These are phyloP conservation scores for Marcusenius ussheri DNA, from an alignment of 2,113 vertebrate genomes.

Conservation along the genomic window DNA sequence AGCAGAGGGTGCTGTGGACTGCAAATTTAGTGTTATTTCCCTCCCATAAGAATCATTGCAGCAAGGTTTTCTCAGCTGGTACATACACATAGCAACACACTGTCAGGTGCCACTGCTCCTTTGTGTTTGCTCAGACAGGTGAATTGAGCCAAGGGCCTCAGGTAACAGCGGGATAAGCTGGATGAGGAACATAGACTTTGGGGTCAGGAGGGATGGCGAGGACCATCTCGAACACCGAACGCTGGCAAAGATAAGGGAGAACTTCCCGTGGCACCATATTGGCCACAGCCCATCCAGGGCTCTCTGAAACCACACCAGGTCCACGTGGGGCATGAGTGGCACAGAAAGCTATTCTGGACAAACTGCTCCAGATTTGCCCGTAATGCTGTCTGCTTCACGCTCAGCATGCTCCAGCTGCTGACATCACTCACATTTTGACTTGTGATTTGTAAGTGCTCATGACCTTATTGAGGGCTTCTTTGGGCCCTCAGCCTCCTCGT, in stretches of 20 bases:
- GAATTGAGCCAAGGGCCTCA: not conserved
- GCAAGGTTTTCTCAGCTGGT: not conserved
- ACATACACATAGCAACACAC: not conserved
- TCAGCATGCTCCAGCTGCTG: not conserved
- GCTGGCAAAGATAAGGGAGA: not conserved
- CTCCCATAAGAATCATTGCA: slow-evolving; percentile 15
- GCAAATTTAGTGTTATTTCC: not conserved
- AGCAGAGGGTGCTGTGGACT: slow-evolving; percentile 7
- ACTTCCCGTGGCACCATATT: not conserved
- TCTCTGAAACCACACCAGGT: not conserved
- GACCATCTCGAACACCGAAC: not conserved
- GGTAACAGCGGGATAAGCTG: not conserved
- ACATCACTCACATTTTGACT: not conserved
- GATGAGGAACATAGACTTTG: not conserved
- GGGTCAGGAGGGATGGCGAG: not conserved
- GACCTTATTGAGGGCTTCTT: not conserved
- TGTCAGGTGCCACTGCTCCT: not conserved
- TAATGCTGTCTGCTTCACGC: not conserved
- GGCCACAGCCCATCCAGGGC: not conserved
- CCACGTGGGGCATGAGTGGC: not conserved
- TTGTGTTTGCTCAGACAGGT: not conserved
- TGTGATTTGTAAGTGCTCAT: not conserved
- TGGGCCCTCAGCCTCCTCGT: not conserved
- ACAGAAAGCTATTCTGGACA: slow-evolving; percentile 1
- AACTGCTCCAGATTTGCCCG: not conserved